phyloP scores from a whole-genome alignment of 2,888 invertebrate genomes.

The Phaonia tiefii region DNA sequence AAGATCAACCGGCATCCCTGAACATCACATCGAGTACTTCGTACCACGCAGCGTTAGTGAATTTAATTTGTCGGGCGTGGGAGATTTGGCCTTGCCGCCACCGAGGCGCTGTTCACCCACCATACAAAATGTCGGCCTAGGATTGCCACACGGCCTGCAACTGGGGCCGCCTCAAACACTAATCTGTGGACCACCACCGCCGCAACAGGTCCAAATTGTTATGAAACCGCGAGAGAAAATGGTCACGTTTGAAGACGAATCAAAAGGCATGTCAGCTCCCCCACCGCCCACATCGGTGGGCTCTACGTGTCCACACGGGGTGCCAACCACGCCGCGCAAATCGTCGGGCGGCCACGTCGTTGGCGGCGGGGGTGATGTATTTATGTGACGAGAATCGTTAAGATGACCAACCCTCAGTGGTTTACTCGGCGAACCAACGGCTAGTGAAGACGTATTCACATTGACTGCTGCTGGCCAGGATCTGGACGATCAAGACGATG shows the following conservation, averaged over 20 bases:
- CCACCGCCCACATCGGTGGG: slow-evolving; percentile 65
- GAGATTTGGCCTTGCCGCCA: slow-evolving; percentile 82
- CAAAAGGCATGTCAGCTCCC: slow-evolving; percentile 71
- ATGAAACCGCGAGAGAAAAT: slow-evolving; percentile 87
- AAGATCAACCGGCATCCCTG: slow-evolving; percentile 83
- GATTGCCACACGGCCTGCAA: slow-evolving; percentile 75
- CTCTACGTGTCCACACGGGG: slow-evolving; percentile 79
- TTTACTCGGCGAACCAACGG: slow-evolving; percentile 66
- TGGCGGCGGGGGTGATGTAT: slow-evolving; percentile 85
- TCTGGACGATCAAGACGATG: slow-evolving; percentile 59
- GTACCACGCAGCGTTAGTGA: slow-evolving; percentile 92
- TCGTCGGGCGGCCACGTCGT: slow-evolving; percentile 59
- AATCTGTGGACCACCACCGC: slow-evolving; percentile 76
- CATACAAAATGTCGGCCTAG: slow-evolving; percentile 69
- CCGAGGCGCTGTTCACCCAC: slow-evolving; percentile 80
- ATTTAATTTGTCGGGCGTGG: slow-evolving; percentile 87
- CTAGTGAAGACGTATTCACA: slow-evolving; percentile 59
- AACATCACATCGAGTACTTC: slow-evolving; percentile 89
- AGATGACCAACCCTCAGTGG: slow-evolving; percentile 74
- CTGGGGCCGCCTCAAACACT: slow-evolving; percentile 77
- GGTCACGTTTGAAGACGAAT: slow-evolving; percentile 91
- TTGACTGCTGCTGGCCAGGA: slow-evolving; percentile 49
- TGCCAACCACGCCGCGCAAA: slow-evolving; percentile 80
- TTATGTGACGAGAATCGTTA: slow-evolving; percentile 86
- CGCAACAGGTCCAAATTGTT: slow-evolving; percentile 77